A percentile compares a stretch with the other conserved stretches of the same genome.
These are phyloP conservation scores for Pristionchus japonicus DNA, from an alignment of 2,888 invertebrate species.

Conservation along the genomic window DNA sequence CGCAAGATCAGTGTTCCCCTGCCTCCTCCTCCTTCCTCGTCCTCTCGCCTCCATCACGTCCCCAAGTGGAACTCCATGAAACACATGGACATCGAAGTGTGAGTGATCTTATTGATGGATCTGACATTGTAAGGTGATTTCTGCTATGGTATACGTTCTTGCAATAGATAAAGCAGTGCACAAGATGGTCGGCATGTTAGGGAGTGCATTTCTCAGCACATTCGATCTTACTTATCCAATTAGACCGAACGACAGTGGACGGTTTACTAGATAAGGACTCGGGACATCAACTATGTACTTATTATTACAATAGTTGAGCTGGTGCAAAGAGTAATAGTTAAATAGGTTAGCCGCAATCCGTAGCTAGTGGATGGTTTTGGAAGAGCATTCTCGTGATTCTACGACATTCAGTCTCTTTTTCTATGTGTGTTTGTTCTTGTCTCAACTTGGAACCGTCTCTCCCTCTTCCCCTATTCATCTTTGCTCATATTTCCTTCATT, in stretches of 20 bases:
- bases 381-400: neutral
- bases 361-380: too few relatives aligned
- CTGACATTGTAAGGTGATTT: too few relatives aligned
- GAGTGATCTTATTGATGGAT: neutral
- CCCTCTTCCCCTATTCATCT: neutral
- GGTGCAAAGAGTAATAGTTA: neutral
- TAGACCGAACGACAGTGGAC: neutral
- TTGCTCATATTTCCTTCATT: neutral
- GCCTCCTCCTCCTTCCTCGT: slow-evolving; percentile 53
- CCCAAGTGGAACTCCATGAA: slow-evolving; percentile 63
- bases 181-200: neutral
- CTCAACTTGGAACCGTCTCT: neutral
- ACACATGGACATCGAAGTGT: slow-evolving; percentile 53
- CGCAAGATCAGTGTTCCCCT: slow-evolving; percentile 63
- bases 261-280: neutral
- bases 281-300: neutral
- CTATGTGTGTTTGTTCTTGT: neutral
- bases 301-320: neutral
- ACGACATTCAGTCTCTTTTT: neutral
- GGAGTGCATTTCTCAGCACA: neutral
- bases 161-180: too few relatives aligned
- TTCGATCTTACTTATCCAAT: neutral
- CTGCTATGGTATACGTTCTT: too few relatives aligned
- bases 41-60: slow-evolving; percentile 52
- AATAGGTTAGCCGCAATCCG: too few relatives aligned